Conservation (phyloP, 2,113 vertebrate species). For the Poecilia latipinna region DNA sequence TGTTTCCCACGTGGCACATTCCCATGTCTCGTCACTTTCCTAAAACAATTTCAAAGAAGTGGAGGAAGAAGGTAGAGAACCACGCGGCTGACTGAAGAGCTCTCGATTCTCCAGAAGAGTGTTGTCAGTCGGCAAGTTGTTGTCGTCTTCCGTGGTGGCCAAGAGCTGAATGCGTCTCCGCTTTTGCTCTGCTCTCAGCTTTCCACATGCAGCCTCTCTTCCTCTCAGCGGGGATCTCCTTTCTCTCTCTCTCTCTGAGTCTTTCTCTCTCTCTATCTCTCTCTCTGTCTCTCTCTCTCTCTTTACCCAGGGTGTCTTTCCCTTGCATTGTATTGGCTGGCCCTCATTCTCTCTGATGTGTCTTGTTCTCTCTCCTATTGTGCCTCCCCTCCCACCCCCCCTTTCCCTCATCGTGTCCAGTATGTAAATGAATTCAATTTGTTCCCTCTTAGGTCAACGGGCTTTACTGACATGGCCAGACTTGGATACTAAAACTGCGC, state of each 20-base stretch:
- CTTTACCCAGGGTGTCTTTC: constrained; percentile 1
- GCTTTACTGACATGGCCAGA: neutral
- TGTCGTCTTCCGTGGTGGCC: constrained; percentile 19
- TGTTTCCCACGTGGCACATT: neutral
- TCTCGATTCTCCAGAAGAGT: constrained; percentile 10
- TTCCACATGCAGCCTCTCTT: constrained; percentile 29
- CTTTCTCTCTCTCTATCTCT: constrained; percentile 14
- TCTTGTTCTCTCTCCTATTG: constrained; percentile 4
- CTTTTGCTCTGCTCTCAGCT: constrained; percentile 24
- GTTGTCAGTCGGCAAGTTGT: constrained; percentile 20
- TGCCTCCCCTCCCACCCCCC: neutral
- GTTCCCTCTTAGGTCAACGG: neutral
- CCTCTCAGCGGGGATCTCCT: constrained; percentile 30
- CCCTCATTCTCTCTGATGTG: neutral
- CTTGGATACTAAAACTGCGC: neutral
- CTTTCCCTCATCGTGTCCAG: constrained; percentile 4
- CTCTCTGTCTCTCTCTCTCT: constrained; percentile 18
- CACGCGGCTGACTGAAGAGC: constrained; percentile 6
- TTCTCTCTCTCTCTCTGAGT: constrained; percentile 14
- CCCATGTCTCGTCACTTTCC: constrained; percentile 18
- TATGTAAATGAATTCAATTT: neutral
- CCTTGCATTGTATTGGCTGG: constrained; percentile 15
- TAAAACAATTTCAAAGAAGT: neutral
- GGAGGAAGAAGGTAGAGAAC: neutral
- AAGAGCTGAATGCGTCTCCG: constrained; percentile 32